Conservation (phyloP, 2,797 vertebrate genomes). For the Cichlasoma orientale region DNA sequence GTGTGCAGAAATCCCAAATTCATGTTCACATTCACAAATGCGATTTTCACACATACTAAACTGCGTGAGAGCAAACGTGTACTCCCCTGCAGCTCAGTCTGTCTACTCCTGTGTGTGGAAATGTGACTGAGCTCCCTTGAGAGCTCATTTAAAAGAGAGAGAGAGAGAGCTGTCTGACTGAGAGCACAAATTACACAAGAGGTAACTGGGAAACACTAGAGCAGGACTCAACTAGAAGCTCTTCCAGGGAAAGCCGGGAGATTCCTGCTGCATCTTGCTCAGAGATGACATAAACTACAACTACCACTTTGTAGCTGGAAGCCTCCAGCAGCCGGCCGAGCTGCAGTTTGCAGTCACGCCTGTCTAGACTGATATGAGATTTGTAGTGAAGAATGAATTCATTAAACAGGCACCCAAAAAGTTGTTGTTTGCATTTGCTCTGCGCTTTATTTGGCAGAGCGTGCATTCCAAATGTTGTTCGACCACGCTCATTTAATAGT, state of each 20-base stretch:
- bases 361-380: background rate
- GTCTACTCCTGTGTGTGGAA: constrained; percentile 46
- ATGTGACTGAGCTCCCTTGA: constrained; percentile 57
- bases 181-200: constrained; percentile 21
- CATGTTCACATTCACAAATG: constrained; percentile 16
- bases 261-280: constrained; percentile 45
- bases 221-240: constrained; percentile 11
- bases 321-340: background rate
- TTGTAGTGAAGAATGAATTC: background rate
- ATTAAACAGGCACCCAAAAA: fast-evolving
- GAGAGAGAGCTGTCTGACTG: constrained; percentile 12
- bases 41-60: constrained; percentile 14
- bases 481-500: background rate
- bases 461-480: background rate
- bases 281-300: constrained; percentile 6
- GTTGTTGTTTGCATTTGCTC: background rate
- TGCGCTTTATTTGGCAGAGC: background rate
- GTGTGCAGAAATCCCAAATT: constrained; percentile 22
- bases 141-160: constrained; percentile 68
- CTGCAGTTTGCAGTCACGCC: background rate
- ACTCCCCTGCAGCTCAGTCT: constrained; percentile 34
- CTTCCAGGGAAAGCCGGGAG: constrained; percentile 44
- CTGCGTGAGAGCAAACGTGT: background rate
- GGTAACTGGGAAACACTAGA: constrained; percentile 57
- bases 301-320: background rate